A percentile compares a stretch with the other conserved stretches of the same genome.
These are phyloP conservation scores for Hirtodrosophila alboralis DNA, from an alignment of 2,888 invertebrate species.

Conservation along the genomic window DNA sequence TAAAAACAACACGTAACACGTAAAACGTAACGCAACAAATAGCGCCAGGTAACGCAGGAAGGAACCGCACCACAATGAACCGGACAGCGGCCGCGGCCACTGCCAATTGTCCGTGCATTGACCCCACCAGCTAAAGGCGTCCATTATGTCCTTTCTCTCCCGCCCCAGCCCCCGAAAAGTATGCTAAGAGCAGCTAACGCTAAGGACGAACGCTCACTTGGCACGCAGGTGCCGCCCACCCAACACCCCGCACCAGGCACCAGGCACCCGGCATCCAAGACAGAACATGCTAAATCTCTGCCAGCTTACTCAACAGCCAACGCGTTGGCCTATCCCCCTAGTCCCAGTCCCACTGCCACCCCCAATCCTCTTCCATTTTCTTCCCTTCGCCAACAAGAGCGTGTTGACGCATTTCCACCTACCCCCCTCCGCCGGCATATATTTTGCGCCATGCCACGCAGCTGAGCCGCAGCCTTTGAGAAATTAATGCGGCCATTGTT, in stretches of 20 bases:
- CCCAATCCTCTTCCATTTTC: too few relatives aligned
- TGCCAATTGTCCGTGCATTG: slow-evolving; percentile 63
- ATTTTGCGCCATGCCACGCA: slow-evolving; percentile 34
- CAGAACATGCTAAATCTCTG: slow-evolving; percentile 49
- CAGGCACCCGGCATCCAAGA: background rate
- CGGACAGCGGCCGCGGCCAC: slow-evolving; percentile 13
- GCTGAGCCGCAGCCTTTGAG: slow-evolving; percentile 62
- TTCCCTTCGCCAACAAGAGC: slow-evolving; percentile 32
- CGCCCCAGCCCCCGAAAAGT: slow-evolving; percentile 21
- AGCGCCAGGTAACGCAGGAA: slow-evolving; percentile 9
- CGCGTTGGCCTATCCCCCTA: too few relatives aligned
- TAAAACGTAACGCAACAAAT: slow-evolving; percentile 28
- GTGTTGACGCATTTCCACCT: slow-evolving; percentile 54
- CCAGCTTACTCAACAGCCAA: slow-evolving; percentile 34
- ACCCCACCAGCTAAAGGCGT: slow-evolving; percentile 30
- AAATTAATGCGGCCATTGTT: slow-evolving; percentile 63
- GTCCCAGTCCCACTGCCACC: too few relatives aligned
- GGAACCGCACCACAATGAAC: slow-evolving; percentile 1
- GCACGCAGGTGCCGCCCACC: slow-evolving; percentile 60
- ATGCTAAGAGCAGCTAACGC: slow-evolving; percentile 13
- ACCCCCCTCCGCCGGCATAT: background rate
- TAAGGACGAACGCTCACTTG: slow-evolving; percentile 56
- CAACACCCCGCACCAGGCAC: background rate
- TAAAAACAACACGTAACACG: slow-evolving; percentile 60
- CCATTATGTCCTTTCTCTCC: background rate